Percentiles rank a stretch among this genome's conserved stretches.
Conservation (phyloP, 1,140 invertebrate species). For the Whitmania pigra region DNA sequence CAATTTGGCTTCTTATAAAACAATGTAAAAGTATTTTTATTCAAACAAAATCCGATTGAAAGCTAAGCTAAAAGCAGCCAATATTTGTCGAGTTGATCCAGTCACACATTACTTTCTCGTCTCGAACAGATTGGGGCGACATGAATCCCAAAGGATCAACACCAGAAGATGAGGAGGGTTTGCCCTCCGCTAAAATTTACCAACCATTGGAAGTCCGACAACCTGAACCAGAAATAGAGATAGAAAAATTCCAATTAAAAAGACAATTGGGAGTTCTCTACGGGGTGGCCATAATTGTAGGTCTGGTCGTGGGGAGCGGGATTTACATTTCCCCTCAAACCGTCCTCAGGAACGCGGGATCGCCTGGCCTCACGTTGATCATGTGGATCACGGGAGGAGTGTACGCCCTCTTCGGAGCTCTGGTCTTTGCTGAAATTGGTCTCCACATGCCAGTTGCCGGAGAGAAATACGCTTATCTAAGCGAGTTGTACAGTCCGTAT, state of each 20-base stretch:
- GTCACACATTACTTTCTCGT: too few relatives aligned
- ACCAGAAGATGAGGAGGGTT: too few relatives aligned
- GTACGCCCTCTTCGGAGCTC: conserved; percentile 52
- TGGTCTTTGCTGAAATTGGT: conserved; percentile 28
- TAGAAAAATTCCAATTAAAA: conserved; percentile 18
- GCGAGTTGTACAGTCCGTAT: conserved; percentile 21
- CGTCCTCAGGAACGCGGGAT: conserved; percentile 61
- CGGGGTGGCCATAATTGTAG: conserved; percentile 26
- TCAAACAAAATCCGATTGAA: too few relatives aligned
- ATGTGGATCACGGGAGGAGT: conserved; percentile 64
- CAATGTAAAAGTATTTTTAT: too few relatives aligned
- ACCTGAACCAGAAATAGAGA: not conserved
- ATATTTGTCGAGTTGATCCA: too few relatives aligned
- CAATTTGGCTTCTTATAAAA: too few relatives aligned
- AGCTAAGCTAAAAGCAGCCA: too few relatives aligned
- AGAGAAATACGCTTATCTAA: conserved; percentile 27
- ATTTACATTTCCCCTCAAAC: conserved; percentile 89
- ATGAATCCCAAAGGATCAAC: too few relatives aligned
- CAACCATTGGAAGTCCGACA: too few relatives aligned
- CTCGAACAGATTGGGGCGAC: too few relatives aligned
- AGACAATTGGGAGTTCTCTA: conserved; percentile 23
- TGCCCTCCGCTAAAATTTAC: too few relatives aligned
- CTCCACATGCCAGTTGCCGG: conserved; percentile 23
- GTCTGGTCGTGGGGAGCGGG: conserved; percentile 49
- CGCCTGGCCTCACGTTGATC: conserved; percentile 61